Evolutionary conservation across 1,140 invertebrate genomes (phyloP).

Genomic region (Leptinotarsa undecemlineata): DNA sequence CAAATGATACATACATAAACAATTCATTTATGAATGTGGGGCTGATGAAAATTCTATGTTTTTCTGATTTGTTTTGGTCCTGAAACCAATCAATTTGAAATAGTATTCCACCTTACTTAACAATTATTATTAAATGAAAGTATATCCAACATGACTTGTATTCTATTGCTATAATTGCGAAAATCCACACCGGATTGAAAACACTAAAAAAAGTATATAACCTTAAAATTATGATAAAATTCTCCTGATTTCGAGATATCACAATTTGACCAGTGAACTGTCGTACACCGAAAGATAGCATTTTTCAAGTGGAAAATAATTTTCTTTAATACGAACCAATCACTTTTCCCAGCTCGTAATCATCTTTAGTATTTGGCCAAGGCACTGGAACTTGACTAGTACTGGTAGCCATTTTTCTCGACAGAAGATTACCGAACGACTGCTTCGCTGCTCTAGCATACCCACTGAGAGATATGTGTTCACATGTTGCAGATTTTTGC

Average conservation of each 20-base stretch:
- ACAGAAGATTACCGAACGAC: constrained; percentile 64
- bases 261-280: constrained; percentile 19
- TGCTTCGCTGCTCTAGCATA: constrained; percentile 57
- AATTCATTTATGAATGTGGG: not conserved
- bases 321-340: constrained; percentile 67
- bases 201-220: constrained; percentile 52
- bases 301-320: constrained; percentile 30
- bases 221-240: constrained; percentile 38
- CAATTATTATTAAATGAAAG: not conserved
- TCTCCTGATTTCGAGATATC: constrained; percentile 3
- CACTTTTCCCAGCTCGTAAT: constrained; percentile 92
- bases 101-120: too few relatives aligned
- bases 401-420: constrained; percentile 72
- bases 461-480: constrained; percentile 49
- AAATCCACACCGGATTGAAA: constrained; percentile 45
- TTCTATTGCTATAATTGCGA: constrained; percentile 21
- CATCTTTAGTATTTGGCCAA: constrained; percentile 92
- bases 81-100: too few relatives aligned
- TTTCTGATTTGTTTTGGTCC: too few relatives aligned
- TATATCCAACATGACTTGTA: not conserved
- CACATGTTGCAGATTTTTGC: constrained; percentile 61
- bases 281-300: constrained; percentile 32
- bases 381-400: constrained; percentile 64
- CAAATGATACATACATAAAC: constrained; percentile 22
- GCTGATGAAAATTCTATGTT: too few relatives aligned